Evolutionary conservation across 1,140 invertebrate genomes (phyloP), one percentile per base, ranked within the genome.

Genomic region (Chrysomallon squamiferum): DNA sequence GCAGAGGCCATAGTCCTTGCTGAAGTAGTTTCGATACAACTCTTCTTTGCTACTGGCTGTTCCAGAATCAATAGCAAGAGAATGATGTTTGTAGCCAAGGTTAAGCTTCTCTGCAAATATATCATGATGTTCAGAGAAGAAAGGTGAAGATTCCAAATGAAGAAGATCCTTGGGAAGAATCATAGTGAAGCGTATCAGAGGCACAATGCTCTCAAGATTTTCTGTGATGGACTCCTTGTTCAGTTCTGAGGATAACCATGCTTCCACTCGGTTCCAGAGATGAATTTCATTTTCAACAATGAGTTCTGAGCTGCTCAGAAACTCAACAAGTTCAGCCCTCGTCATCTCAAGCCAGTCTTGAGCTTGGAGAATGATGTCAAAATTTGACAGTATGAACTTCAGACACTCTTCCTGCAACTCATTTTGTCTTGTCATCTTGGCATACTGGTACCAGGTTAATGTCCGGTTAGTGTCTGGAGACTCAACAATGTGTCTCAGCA

Each of bases 391-490:
- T 20, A 41, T 41, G 30, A 62, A 52, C 18, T 54, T 62, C 47
- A 13, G 11, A 62, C 61, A 33, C 32, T 57, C 43, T 32, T 68
- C 52, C 11, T 76, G 65, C n/a, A 84, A 66, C 9, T 76, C 50
- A 29, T 63, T 60, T 45, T 75, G 75, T 30, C 70, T 71, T 0
- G 79, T 82, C 65, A 79, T 71, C 38, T 78, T 79, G 29, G 80
- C 71, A 68, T 82, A 82, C 60, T 81, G 79, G 62, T 80, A 82
- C 82, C 82, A 84, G 1, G 77, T 78, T 1, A 84, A 56, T 25
- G 81, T 78, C n/a, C 78, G 68, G 52, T 80, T 82, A 6, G 76
- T 74, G 62, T 82, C 78, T 0, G 80, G 79, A 9, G 70, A 72
- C 54, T 77, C 75, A 0, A 79, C 82, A 27, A 84, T 76, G 50